Conservation (phyloP, 1,140 invertebrate species). For the Orius insidiosus region DNA sequence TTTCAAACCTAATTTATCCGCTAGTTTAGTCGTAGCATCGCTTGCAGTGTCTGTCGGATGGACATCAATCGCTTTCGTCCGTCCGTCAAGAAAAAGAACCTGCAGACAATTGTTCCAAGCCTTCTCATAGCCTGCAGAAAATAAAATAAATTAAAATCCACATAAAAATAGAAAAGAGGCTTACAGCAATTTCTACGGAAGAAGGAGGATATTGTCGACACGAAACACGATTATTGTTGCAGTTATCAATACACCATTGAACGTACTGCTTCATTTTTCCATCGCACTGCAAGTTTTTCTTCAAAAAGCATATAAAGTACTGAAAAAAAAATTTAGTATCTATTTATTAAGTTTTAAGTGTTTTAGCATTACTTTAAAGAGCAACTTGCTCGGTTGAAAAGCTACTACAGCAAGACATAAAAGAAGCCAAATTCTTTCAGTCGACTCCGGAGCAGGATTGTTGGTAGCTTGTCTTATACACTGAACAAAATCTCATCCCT, state of each 20-base stretch:
- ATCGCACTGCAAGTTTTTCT: constrained; percentile 49
- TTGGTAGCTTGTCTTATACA: constrained; percentile 55
- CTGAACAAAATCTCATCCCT: constrained; percentile 80
- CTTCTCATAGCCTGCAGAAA: constrained; percentile 74
- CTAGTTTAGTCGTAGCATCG: constrained; percentile 73
- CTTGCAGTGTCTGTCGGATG: constrained; percentile 85
- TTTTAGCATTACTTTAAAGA: constrained; percentile 44
- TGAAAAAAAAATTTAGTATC: constrained; percentile 26
- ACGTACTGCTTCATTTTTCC: constrained; percentile 68
- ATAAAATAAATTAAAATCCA: neutral
- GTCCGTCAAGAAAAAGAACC: constrained; percentile 90
- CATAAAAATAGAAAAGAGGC: constrained; percentile 20
- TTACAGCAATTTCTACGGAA: constrained; percentile 79
- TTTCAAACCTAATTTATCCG: constrained; percentile 69
- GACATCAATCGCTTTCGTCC: constrained; percentile 88
- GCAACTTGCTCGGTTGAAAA: constrained; percentile 77
- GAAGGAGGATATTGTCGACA: constrained; percentile 73
- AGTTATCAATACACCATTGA: constrained; percentile 86
- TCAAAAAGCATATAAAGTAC: constrained; percentile 62
- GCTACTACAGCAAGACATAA: constrained; percentile 76
- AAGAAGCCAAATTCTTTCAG: constrained; percentile 60
- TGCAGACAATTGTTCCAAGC: constrained; percentile 79
- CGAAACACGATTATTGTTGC: constrained; percentile 66
- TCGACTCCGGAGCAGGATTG: constrained; percentile 32
- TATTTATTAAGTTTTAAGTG: too few relatives aligned